Evolutionary conservation across 2,113 vertebrate genomes (phyloP), one percentile per base, ranked within the genome.

Genomic region (Rhinogobius similis): DNA sequence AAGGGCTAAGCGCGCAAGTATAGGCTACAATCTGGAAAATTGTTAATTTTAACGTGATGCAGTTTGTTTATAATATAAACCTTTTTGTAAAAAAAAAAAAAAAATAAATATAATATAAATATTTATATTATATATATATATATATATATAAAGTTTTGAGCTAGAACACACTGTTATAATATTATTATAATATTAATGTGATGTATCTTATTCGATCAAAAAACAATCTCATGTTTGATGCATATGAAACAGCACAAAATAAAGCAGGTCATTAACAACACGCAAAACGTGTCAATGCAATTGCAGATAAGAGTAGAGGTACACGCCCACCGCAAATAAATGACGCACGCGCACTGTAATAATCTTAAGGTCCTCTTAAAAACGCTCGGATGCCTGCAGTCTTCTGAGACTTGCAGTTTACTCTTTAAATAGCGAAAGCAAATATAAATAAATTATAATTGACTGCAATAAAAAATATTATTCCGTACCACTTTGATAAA

Each of bases 221-320:
- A n/a, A 18, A 24, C 53, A 3, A 1, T 13, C 41, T 5, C 16
- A 5, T 46, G 5, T 64, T 32, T 24, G 32, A 21, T 10, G 0
- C 7, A 46, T 29, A 13, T 39, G 6, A 71, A 68, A 3, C 56
- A 56, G 48, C 18, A 24, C 62, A 79, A 70, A 81, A 75, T 73
- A 81, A 82, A 80, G 59, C 50, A 29, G 56, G 77, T 81, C 71
- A 76, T 84, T 83, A 29, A 68, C 32, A 74, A 75, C 79, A 86
- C 68, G 81, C 81, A 79, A 70, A 85, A 79, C 72, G 85, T 81
- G 50, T 79, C 70, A 68, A 85, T 78, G 71, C 80, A 73, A 86
- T 79, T 56, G 70, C 70, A 72, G 72, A 73, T 66, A 81, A 66
- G 70, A 83, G 71, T 70, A 68, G 75, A 64, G 70, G 78, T 67